phyloP scores from a whole-genome alignment of 2,888 invertebrate species.

The Siphonodentalium dalli region DNA sequence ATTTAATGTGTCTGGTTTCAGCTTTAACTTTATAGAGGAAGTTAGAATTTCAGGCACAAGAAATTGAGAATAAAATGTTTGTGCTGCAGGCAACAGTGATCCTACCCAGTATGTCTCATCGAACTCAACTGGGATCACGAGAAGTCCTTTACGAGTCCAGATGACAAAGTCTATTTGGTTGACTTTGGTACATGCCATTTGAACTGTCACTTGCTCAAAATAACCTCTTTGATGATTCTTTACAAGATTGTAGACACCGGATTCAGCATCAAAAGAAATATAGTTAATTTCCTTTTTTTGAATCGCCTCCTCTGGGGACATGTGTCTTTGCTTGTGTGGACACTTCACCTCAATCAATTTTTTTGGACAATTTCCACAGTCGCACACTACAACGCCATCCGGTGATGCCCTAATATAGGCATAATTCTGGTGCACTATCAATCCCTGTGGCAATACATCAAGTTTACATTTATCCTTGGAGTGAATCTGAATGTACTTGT shows the following conservation, averaged over 20 bases:
- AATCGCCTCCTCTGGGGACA: neutral
- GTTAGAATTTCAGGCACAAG: slow-evolving; percentile 9
- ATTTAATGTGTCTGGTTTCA: no score
- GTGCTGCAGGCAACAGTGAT: neutral
- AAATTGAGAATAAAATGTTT: neutral
- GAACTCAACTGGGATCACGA: neutral
- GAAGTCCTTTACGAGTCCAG: slow-evolving; percentile 1
- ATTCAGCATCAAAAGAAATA: neutral
- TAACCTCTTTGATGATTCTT: slow-evolving; percentile 5
- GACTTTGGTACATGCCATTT: slow-evolving; percentile 1
- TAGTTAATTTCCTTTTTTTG: slow-evolving; percentile 4
- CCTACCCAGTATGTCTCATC: slow-evolving; percentile 1
- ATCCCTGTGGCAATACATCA: neutral
- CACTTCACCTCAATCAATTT: slow-evolving; percentile 15
- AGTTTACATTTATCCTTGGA: neutral
- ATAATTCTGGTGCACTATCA: neutral
- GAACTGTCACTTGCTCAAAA: slow-evolving; percentile 7
- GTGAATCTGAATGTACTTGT: neutral
- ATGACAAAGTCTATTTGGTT: slow-evolving; percentile 6
- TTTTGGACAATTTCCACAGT: slow-evolving; percentile 12
- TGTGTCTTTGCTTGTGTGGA: slow-evolving; percentile 3
- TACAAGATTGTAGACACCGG: no score
- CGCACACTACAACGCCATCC: slow-evolving; percentile 12
- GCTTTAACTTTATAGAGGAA: no score
- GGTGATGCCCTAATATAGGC: slow-evolving; percentile 16